These are phyloP conservation scores for Nycticebus coucang DNA, from an alignment of 2,113 vertebrate species.

Conservation along the genomic window DNA sequence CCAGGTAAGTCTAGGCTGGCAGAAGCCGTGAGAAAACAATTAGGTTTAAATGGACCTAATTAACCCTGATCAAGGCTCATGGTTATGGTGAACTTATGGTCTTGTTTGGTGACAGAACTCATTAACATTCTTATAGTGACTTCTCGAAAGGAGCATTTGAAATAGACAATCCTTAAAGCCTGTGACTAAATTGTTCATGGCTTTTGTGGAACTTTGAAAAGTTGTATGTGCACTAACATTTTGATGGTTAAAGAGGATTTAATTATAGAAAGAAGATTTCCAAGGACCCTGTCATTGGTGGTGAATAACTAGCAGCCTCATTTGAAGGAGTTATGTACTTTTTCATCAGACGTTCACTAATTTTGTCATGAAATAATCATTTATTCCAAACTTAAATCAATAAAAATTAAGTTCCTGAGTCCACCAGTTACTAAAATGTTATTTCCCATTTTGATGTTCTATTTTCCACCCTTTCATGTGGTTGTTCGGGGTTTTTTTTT, in stretches of 20 bases:
- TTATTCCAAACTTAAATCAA: slow-evolving; percentile 67
- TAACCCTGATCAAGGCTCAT: too few relatives aligned
- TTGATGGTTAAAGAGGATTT: too few relatives aligned
- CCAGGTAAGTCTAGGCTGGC: too few relatives aligned
- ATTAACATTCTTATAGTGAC: slow-evolving; percentile 73
- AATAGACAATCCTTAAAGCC: slow-evolving; percentile 77
- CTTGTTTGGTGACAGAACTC: slow-evolving; percentile 77
- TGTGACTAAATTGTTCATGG: slow-evolving; percentile 76
- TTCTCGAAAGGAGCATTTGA: slow-evolving; percentile 76
- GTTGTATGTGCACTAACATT: too few relatives aligned
- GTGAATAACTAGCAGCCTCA: slow-evolving; percentile 55
- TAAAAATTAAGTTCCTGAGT: slow-evolving; percentile 48
- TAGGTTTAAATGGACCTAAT: too few relatives aligned
- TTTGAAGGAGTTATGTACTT: slow-evolving; percentile 69
- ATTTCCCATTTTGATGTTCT: slow-evolving; percentile 65
- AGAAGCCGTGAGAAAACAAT: too few relatives aligned
- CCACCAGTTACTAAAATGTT: slow-evolving; percentile 34
- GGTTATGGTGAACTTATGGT: too few relatives aligned
- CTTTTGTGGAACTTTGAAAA: too few relatives aligned
- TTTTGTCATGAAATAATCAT: slow-evolving; percentile 68
- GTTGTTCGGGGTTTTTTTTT: too few relatives aligned
- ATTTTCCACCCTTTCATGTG: slow-evolving; percentile 55
- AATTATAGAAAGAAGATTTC: slow-evolving; percentile 75
- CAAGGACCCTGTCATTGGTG: slow-evolving; percentile 73
- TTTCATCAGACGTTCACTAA: too few relatives aligned